Base-by-base conservation (phyloP, 2,888 invertebrate species). In the Neocrepidodera transversa region DNA sequence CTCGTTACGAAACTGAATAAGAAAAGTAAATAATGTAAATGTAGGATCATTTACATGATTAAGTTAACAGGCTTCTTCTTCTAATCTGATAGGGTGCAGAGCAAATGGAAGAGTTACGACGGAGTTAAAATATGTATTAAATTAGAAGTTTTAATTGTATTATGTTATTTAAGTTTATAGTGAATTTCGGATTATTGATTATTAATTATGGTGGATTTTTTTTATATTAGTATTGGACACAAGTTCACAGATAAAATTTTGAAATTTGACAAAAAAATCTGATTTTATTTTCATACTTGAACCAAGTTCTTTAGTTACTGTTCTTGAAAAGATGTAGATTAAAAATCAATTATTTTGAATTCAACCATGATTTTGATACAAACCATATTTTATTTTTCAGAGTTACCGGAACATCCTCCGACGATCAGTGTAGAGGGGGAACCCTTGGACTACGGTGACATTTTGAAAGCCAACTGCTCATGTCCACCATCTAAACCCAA, bases 381-480 rank as follows among this genome's bases (percentile, higher is more conserved):
- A n/a, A n/a, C n/a, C n/a, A n/a, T n/a, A n/a, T 43, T 20, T 20
- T 20, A 13, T 8, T n/a, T 79, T 87, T 75, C 85, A 92, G 92
- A 88, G 65, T 78, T 89, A 62, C 92, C 92, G 10, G 82, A 84
- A 48, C 80, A 82, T 56, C 84, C 86, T 17, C 92, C 92, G n/a
- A 80, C 83, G 63, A 83, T 92, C 69, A 84, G 84, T 69, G 86
- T 91, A 11, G 88, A 90, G 68, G 86, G 87, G 61, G 86, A 88
- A 53, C 86, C 87, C 48, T 89, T 92, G 77, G 87, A 89, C 75
- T 86, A 88, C 0, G 90, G 91, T 0, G 92, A 92, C 76, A 81
- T 83, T 17, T 80, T 93, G 60, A 82, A 83, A 56, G 92, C 90
- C 47, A 93, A 92, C 81, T 93, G 93, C 79, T 87, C 89, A n/a